These are phyloP conservation scores for Pavo muticus DNA, from an alignment of 2,113 vertebrate genomes.

Conservation along the genomic window DNA sequence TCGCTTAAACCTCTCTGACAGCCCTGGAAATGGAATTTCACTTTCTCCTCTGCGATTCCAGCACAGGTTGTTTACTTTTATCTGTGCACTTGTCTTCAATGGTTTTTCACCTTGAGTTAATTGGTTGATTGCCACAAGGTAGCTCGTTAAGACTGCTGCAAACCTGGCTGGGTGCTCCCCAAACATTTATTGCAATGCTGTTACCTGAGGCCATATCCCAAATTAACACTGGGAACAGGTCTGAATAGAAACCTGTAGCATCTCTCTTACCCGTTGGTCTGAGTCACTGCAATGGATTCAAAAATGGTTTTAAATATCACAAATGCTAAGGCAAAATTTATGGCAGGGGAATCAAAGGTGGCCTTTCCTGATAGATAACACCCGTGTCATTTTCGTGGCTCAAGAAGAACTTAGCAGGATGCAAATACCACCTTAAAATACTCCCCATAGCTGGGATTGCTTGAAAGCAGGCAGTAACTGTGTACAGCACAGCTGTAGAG, in stretches of 20 bases:
- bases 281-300: neutral
- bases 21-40: conserved; percentile 59
- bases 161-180: neutral
- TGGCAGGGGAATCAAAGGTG: neutral
- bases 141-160: neutral
- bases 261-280: neutral
- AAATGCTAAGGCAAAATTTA: neutral
- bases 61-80: conserved; percentile 51
- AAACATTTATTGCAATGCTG: neutral
- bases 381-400: neutral
- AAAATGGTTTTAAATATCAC: neutral
- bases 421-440: neutral
- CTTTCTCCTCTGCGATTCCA: neutral
- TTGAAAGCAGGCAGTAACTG: neutral
- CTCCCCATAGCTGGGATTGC: neutral
- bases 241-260: neutral
- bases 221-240: rapidly evolving
- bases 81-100: conserved; percentile 31
- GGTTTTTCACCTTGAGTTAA: conserved; percentile 47
- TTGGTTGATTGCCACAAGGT: conserved; percentile 27
- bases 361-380: neutral
- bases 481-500: neutral
- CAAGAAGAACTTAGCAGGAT: neutral
- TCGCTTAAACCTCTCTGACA: conserved; percentile 56
- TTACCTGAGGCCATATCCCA: neutral